phyloP scores from a whole-genome alignment of 2,113 vertebrate genomes.

The Poeciliopsis occidentalis region DNA sequence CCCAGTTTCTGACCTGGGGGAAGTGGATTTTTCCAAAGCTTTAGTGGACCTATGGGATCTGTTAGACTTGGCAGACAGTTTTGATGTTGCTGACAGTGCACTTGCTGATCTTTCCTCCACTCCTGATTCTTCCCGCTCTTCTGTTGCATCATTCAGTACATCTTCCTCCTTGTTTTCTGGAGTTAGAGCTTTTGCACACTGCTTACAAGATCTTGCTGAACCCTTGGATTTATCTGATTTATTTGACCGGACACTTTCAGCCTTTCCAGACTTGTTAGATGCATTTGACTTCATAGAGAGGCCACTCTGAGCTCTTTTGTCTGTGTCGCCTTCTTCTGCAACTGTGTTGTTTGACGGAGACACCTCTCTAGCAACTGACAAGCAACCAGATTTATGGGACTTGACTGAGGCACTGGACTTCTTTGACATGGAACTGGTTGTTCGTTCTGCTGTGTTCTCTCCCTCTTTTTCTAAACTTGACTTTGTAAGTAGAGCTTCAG shows the following conservation, averaged over 20 bases:
- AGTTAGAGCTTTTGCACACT: conserved; percentile 9
- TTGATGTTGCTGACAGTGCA: conserved; percentile 53
- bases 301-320: conserved; percentile 22
- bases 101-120: conserved; percentile 36
- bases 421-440: conserved; percentile 48
- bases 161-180: conserved; percentile 1
- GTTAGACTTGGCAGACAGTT: conserved; percentile 50
- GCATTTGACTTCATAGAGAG: conserved; percentile 41
- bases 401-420: conserved; percentile 52
- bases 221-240: conserved; percentile 50
- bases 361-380: not conserved
- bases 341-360: conserved; percentile 20
- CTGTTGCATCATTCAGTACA: not conserved
- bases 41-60: conserved; percentile 44
- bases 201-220: conserved; percentile 38
- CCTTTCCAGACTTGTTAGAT: conserved; percentile 17
- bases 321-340: conserved; percentile 24
- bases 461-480: conserved; percentile 32
- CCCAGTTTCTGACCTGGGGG: conserved; percentile 19
- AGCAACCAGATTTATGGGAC: conserved; percentile 29
- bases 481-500: conserved; percentile 1
- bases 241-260: conserved; percentile 27
- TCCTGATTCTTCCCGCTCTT: conserved; percentile 22
- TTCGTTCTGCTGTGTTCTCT: conserved; percentile 26
- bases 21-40: conserved; percentile 30